Evolutionary conservation across 2,113 vertebrate genomes (phyloP).

Genomic region (Pyrgilauda ruficollis): DNA sequence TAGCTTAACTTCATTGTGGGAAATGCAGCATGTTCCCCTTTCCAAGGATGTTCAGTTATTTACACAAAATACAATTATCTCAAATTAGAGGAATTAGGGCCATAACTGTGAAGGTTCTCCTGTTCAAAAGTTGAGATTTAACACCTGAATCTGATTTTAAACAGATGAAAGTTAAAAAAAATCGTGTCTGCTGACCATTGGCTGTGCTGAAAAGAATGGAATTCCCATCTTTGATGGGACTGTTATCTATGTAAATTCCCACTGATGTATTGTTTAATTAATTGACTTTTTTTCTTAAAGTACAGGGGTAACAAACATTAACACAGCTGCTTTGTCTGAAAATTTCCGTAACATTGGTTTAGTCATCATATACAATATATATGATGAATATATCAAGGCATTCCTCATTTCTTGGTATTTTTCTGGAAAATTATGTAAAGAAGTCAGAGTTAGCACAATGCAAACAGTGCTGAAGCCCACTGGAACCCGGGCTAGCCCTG

Average conservation of each 20-base stretch:
- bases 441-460: not conserved
- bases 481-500: too few relatives aligned
- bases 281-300: not conserved
- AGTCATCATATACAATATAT: not conserved
- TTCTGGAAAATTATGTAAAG: not conserved
- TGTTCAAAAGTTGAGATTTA: not conserved
- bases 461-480: not conserved
- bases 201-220: not conserved
- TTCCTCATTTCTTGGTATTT: not conserved
- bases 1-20: not conserved
- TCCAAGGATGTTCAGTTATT: not conserved
- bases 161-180: not conserved
- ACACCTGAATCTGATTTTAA: not conserved
- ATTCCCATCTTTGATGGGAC: not conserved
- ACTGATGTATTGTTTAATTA: not conserved
- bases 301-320: not conserved
- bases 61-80: not conserved
- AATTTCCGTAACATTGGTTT: not conserved
- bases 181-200: fast-evolving
- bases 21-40: not conserved
- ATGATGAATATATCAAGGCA: not conserved
- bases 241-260: not conserved
- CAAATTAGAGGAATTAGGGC: not conserved
- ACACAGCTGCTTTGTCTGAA: not conserved
- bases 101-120: not conserved